phyloP scores from a whole-genome alignment of 1,140 invertebrate genomes.

The Tigriopus japonicus region DNA sequence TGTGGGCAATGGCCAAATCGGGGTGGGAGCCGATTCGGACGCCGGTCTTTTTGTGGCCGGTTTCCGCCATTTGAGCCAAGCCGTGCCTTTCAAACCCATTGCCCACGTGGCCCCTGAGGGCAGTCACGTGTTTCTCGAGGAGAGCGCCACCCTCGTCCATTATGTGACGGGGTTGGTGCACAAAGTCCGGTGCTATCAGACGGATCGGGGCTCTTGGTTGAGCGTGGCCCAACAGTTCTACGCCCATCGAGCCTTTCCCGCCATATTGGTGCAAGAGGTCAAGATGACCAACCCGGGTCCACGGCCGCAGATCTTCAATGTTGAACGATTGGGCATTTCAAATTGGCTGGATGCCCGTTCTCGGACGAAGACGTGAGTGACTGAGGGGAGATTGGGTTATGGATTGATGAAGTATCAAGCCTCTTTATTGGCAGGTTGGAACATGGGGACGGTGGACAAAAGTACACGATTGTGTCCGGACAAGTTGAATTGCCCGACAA shows the following conservation, averaged over 20 bases:
- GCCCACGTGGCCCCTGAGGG: background rate
- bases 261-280: conserved; percentile 57
- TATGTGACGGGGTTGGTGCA: background rate
- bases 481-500: background rate
- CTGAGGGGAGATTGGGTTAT: background rate
- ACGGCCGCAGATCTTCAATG: conserved; percentile 15
- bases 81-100: conserved; percentile 13
- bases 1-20: conserved; percentile 29
- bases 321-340: conserved; percentile 21
- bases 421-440: conserved; percentile 27
- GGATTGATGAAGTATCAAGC: conserved; percentile 23
- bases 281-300: conserved; percentile 46
- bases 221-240: conserved; percentile 41
- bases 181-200: background rate
- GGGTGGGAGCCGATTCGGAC: conserved; percentile 18
- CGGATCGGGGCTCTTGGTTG: background rate
- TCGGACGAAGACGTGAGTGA: conserved; percentile 17
- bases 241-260: conserved; percentile 52
- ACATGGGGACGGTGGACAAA: conserved; percentile 31
- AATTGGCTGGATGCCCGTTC: conserved; percentile 17
- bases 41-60: conserved; percentile 6
- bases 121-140: conserved; percentile 1
- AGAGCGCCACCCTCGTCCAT: conserved; percentile 11
- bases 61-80: background rate
- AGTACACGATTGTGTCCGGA: conserved; percentile 21